Evolutionary conservation across 2,888 invertebrate species (phyloP).

Genomic region (Ischnus inquisitorius): DNA sequence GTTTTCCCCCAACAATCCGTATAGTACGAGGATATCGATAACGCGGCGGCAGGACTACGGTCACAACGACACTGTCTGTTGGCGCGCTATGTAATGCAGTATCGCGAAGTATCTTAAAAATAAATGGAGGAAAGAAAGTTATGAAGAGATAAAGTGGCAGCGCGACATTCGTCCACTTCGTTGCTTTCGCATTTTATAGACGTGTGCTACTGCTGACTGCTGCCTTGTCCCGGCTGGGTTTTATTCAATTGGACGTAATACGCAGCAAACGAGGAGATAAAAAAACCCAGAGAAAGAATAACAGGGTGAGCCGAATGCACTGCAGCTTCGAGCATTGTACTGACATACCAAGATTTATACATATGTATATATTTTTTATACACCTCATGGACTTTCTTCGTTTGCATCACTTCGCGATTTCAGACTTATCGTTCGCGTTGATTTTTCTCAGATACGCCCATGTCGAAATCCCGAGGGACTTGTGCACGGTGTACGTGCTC

Average conservation of each 20-base stretch:
- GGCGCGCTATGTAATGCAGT: not conserved
- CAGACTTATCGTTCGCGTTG: conserved; percentile 70
- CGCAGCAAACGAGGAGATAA: conserved; percentile 58
- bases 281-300: conserved; percentile 45
- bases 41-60: not conserved
- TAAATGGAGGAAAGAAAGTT: conserved; percentile 46
- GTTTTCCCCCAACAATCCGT: not conserved
- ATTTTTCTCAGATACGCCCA: conserved; percentile 63
- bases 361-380: not conserved
- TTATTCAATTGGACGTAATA: conserved; percentile 75
- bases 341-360: conserved; percentile 31
- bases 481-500: conserved; percentile 59
- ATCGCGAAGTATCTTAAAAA: conserved; percentile 30
- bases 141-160: conserved; percentile 46
- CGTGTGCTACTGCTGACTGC: conserved; percentile 32
- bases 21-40: not conserved
- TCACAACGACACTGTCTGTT: not conserved
- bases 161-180: conserved; percentile 49
- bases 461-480: conserved; percentile 68
- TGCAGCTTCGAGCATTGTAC: not conserved
- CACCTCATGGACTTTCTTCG: not conserved
- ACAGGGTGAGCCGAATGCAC: conserved; percentile 1
- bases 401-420: conserved; percentile 9
- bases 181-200: conserved; percentile 64
- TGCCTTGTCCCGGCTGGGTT: conserved; percentile 51